Base-by-base conservation (phyloP, 2,113 vertebrate species). In the Petroica traversi region DNA sequence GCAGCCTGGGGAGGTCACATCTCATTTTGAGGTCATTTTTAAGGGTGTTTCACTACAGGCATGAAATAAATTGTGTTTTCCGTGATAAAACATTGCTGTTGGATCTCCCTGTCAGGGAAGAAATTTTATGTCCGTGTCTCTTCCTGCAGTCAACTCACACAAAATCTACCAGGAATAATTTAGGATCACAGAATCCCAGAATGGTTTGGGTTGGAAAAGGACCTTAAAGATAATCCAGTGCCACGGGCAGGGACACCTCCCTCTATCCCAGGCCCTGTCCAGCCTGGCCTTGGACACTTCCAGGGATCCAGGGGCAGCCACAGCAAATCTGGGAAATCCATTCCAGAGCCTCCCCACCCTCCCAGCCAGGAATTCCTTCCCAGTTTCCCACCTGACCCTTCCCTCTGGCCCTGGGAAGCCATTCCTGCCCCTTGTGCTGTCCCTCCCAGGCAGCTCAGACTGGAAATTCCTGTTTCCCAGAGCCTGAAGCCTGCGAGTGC, bases 241-340 rank as follows among this genome's bases (percentile, higher is more conserved):
- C 15, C 18, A 7, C 11, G 55, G 54, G 8, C 40, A 69, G n/a
- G 19, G 29, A 29, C 64, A 54, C 3, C 3, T 62, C 9, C 13
- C 48, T 4, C n/a, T 8, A 1, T 0, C 8, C 48, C 55, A 71
- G 34, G 26, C 26, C 25, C 20, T 1, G 0, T 67, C 83, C 45
- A 61, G 0, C 45, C 54, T 5, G 12, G 38, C 38, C 19, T 38
- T n/a, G 63, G 46, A 14, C 63, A 38, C 19, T 54, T 0, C 46
- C 46, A 61, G 46, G 63, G 40, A 61, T 69, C 38, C 38, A 40
- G 28, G n/a, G 4, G 9, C 38, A 77, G 5, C 38, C 46, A 46
- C 46, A 54, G 15, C 23, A 54, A 9, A 55, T 17, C n/a, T 69
- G n/a, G 46, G 14, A 22, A 78, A 10, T 36, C 48, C 33, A 33